phyloP scores from a whole-genome alignment of 1,140 invertebrate species.

The Drosophila pandora region DNA sequence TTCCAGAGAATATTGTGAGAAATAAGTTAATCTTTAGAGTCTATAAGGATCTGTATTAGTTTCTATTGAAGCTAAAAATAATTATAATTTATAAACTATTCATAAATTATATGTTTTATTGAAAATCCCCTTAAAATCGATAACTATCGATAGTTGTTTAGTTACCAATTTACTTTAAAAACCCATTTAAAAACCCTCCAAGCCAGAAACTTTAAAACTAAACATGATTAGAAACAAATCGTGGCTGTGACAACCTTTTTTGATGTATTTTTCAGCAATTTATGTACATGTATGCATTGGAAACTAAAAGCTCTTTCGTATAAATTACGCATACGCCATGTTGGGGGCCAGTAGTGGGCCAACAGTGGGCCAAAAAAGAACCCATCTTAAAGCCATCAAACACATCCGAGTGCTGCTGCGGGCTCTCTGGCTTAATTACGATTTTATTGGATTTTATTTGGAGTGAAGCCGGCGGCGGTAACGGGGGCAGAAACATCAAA shows the following conservation, averaged over 20 bases:
- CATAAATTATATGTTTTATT: too few relatives aligned
- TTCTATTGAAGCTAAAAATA: too few relatives aligned
- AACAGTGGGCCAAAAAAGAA: too few relatives aligned
- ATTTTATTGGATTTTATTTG: constrained; percentile 50
- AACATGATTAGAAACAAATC: not conserved
- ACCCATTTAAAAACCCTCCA: too few relatives aligned
- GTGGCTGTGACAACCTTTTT: not conserved
- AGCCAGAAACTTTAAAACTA: too few relatives aligned
- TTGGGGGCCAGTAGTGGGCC: not conserved
- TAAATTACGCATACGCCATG: constrained; percentile 13
- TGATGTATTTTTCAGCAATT: not conserved
- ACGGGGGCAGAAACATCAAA: constrained; percentile 47
- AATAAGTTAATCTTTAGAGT: too few relatives aligned
- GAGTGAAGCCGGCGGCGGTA: constrained; percentile 1
- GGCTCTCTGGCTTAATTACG: constrained; percentile 41
- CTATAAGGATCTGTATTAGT: too few relatives aligned
- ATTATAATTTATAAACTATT: too few relatives aligned
- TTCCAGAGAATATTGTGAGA: too few relatives aligned
- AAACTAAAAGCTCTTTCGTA: not conserved
- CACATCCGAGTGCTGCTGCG: constrained; percentile 1
- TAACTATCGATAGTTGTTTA: too few relatives aligned
- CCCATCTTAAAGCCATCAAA: constrained; percentile 15
- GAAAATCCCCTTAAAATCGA: too few relatives aligned
- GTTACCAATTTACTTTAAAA: too few relatives aligned
- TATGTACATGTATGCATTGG: not conserved